A percentile compares a stretch with the other conserved stretches of the same genome.
phyloP scores from a whole-genome alignment of 2,113 vertebrate species.

The Tamias sibiricus region DNA sequence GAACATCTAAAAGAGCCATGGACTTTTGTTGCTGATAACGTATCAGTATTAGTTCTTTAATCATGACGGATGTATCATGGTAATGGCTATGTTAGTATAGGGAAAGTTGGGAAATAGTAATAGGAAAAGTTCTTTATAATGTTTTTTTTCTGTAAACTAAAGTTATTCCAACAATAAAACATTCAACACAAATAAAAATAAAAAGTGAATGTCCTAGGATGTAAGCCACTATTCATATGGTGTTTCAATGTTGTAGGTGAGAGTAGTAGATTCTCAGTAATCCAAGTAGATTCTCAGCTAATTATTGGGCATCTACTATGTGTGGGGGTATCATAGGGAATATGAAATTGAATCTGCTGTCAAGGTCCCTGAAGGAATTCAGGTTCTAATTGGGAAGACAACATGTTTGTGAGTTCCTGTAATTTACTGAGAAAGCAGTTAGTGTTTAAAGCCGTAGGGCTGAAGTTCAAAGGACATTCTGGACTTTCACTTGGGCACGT shows the following conservation, averaged over 20 bases:
- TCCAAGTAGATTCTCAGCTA: not conserved
- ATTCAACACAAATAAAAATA: not conserved
- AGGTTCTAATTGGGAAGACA: not conserved
- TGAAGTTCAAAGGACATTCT: not conserved
- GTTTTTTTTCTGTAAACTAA: conserved; percentile 11
- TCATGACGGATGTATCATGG: not conserved
- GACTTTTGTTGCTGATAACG: not conserved
- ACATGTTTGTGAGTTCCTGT: not conserved
- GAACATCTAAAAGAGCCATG: not conserved
- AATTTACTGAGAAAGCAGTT: not conserved
- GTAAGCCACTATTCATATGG: not conserved
- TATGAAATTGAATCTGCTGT: not conserved
- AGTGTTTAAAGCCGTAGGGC: not conserved
- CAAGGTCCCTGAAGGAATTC: not conserved
- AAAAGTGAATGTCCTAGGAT: not conserved
- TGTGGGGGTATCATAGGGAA: not conserved
- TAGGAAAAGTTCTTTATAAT: too few relatives aligned
- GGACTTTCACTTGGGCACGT: not conserved
- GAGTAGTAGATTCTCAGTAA: not conserved
- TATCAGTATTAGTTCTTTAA: not conserved
- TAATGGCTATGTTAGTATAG: not conserved
- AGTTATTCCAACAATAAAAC: not conserved
- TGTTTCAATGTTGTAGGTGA: not conserved
- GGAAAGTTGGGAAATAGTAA: too few relatives aligned
- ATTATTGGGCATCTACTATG: not conserved